Conservation (phyloP, 2,888 invertebrate genomes). For the Drosophila setosimentum region DNA sequence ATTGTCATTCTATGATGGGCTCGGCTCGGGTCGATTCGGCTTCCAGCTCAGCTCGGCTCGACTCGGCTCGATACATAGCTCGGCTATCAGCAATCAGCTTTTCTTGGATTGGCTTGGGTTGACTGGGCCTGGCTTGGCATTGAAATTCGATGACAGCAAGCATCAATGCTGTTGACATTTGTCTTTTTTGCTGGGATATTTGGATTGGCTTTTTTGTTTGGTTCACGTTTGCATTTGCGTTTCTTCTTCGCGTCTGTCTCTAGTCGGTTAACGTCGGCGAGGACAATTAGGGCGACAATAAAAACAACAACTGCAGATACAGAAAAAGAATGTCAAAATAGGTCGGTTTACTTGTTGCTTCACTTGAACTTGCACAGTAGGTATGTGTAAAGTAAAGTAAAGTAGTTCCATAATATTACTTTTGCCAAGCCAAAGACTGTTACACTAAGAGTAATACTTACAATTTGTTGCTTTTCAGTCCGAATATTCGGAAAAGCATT, state of each 20-base stretch:
- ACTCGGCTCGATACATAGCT: neutral
- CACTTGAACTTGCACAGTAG: neutral
- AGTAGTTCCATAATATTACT: neutral
- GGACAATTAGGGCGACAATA: conserved; percentile 31
- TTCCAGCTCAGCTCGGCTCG: neutral
- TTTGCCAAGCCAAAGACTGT: neutral
- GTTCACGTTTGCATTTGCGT: conserved; percentile 2
- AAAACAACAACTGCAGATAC: neutral
- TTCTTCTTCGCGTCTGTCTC: neutral
- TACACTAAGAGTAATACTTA: neutral
- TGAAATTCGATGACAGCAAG: conserved; percentile 60
- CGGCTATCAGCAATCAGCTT: neutral
- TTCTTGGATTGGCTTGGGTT: neutral
- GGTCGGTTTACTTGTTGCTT: neutral
- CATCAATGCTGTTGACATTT: conserved; percentile 61
- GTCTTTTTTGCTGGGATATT: conserved; percentile 21
- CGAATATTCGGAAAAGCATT: too few species aligned
- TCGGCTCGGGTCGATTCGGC: neutral
- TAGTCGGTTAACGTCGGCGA: conserved; percentile 12
- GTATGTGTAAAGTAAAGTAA: neutral
- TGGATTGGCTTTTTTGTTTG: conserved; percentile 1
- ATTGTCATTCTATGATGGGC: conserved; percentile 43
- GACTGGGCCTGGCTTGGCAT: conserved; percentile 23
- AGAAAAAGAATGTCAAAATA: neutral
- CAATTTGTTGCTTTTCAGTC: too few species aligned